Conservation (phyloP, 1,140 invertebrate species). For the Atta colombica region DNA sequence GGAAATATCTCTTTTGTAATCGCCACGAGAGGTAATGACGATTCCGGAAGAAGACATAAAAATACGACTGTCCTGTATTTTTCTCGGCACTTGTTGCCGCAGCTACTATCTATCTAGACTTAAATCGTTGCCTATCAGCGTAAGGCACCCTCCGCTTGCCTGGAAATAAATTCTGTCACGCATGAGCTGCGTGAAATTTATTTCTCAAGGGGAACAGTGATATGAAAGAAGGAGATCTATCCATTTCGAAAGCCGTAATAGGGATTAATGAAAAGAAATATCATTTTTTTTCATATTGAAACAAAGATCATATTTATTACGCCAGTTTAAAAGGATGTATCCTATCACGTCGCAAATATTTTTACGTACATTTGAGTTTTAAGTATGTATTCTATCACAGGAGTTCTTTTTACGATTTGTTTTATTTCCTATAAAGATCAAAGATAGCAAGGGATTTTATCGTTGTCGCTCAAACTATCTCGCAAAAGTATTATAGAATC, state of each 20-base stretch:
- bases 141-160: slow-evolving; percentile 27
- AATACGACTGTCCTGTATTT: slow-evolving; percentile 33
- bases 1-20: slow-evolving; percentile 40
- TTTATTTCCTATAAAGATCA: slow-evolving; percentile 32
- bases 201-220: slow-evolving; percentile 44
- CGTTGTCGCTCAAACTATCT: neutral
- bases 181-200: slow-evolving; percentile 52
- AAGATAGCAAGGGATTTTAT: slow-evolving; percentile 4
- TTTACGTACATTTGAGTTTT: neutral
- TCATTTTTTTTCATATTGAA: slow-evolving; percentile 10
- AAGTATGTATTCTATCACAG: neutral
- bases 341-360: neutral
- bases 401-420: neutral
- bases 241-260: slow-evolving; percentile 36
- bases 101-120: slow-evolving; percentile 43
- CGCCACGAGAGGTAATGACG: neutral
- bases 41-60: slow-evolving; percentile 17
- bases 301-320: neutral
- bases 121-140: slow-evolving; percentile 58
- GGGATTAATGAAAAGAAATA: slow-evolving; percentile 46
- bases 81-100: slow-evolving; percentile 52
- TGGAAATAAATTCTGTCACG: slow-evolving; percentile 58
- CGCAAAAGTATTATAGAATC: slow-evolving; percentile 41
- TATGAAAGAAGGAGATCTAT: slow-evolving; percentile 14
- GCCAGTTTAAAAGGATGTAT: slow-evolving; percentile 5